Conservation (phyloP, 1,140 invertebrate genomes). For the Neotoxoptera formosana region DNA sequence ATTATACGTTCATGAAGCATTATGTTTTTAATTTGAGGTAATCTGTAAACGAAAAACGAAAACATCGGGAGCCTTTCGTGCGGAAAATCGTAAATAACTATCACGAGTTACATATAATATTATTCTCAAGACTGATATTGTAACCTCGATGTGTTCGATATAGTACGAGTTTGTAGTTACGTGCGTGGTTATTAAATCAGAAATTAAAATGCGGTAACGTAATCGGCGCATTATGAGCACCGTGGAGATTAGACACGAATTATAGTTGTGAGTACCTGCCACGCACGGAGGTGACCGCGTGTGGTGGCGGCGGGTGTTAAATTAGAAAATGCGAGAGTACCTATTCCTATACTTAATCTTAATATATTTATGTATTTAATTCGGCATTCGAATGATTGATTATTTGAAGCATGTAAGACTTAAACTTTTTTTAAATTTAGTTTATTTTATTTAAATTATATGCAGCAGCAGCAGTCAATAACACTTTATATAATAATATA, state of each 20-base stretch:
- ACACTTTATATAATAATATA: too few species aligned
- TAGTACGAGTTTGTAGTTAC: not conserved
- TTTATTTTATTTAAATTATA: too few species aligned
- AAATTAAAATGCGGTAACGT: conserved; percentile 17
- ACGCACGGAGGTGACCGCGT: not conserved
- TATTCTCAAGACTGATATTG: not conserved
- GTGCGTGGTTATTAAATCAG: not conserved
- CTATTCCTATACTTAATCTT: not conserved
- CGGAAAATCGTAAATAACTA: conserved; percentile 25
- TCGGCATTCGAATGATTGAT: not conserved
- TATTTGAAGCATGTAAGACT: not conserved
- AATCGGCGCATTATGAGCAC: conserved; percentile 1
- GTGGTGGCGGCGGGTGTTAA: not conserved
- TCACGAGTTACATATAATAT: not conserved
- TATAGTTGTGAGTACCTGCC: not conserved
- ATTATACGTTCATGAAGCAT: not conserved
- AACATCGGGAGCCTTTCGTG: conserved; percentile 24
- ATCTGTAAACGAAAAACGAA: not conserved
- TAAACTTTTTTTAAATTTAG: too few species aligned
- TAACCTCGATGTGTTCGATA: not conserved
- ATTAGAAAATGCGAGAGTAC: conserved; percentile 7
- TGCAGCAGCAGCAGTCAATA: too few species aligned
- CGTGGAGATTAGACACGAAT: not conserved
- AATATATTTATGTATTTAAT: not conserved
- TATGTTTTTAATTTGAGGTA: not conserved